These are phyloP conservation scores for Apis florea DNA, from an alignment of 1,140 invertebrate species.

Conservation along the genomic window DNA sequence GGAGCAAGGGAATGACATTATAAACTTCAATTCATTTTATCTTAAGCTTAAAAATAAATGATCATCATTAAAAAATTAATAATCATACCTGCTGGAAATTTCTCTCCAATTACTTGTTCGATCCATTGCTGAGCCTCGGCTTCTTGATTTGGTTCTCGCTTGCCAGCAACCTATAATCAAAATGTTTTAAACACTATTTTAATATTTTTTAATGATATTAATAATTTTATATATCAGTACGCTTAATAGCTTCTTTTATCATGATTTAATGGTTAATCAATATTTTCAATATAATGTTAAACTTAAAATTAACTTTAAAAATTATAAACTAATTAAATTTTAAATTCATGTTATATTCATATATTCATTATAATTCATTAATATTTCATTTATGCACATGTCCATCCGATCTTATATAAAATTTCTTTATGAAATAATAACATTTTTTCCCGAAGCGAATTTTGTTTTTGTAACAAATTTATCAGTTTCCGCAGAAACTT, in stretches of 20 bases:
- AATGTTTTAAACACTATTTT: slow-evolving; percentile 23
- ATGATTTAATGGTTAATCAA: slow-evolving; percentile 9
- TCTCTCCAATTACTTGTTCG: slow-evolving; percentile 90
- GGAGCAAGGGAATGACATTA: background rate
- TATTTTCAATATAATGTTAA: background rate
- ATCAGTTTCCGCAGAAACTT: slow-evolving; percentile 79
- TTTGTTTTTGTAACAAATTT: slow-evolving; percentile 6
- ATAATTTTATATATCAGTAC: background rate
- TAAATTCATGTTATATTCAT: no score
- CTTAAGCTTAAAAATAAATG: background rate
- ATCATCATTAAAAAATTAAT: background rate
- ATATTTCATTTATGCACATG: no score
- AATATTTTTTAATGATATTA: background rate
- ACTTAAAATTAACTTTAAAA: background rate
- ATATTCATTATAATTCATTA: background rate
- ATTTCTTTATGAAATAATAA: no score
- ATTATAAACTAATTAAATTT: background rate
- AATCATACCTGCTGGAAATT: slow-evolving; percentile 87
- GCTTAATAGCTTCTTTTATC: background rate
- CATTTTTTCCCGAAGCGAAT: no score
- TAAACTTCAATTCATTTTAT: background rate
- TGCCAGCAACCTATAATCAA: slow-evolving; percentile 88
- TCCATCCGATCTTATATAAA: no score
- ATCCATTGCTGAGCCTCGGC: slow-evolving; percentile 95
- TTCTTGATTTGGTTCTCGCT: slow-evolving; percentile 93